Conservation (phyloP, 1,140 invertebrate species). For the Marisa cornuarietis region DNA sequence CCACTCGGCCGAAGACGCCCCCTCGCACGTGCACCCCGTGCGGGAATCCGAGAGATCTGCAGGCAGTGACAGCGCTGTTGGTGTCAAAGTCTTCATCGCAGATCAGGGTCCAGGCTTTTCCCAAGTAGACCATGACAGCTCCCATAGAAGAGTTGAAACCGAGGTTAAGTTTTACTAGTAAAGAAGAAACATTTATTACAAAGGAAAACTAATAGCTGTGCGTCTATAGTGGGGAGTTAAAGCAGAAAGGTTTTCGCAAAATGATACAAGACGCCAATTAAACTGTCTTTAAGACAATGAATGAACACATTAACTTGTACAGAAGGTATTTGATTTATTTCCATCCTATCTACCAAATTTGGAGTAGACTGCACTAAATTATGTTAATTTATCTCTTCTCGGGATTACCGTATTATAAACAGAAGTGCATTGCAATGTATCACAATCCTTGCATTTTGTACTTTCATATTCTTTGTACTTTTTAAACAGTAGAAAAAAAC, state of each 20-base stretch:
- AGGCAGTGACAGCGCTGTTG: slow-evolving; percentile 41
- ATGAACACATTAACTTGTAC: no score
- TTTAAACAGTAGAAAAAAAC: neutral
- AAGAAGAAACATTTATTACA: neutral
- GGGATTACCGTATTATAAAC: neutral
- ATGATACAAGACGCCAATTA: no score
- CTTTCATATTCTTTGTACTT: neutral
- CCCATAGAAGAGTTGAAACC: slow-evolving; percentile 43
- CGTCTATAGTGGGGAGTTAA: no score
- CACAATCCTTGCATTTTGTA: neutral
- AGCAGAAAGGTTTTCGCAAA: no score
- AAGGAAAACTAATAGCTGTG: no score
- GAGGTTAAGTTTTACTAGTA: slow-evolving; percentile 43
- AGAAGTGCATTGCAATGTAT: neutral
- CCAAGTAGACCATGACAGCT: slow-evolving; percentile 45
- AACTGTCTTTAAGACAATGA: no score
- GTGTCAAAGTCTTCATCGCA: slow-evolving; percentile 48
- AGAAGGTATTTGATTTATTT: no score
- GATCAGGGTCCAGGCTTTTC: slow-evolving; percentile 44
- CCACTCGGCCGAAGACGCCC: slow-evolving; percentile 43
- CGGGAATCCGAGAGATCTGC: slow-evolving; percentile 33
- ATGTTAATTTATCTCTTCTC: no score
- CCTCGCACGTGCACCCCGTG: slow-evolving; percentile 33
- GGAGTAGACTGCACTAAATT: no score
- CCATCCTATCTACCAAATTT: no score